Evolutionary conservation across 2,888 invertebrate genomes (phyloP), one percentile per base, ranked within the genome.

Genomic region (Rhagonycha lutea): DNA sequence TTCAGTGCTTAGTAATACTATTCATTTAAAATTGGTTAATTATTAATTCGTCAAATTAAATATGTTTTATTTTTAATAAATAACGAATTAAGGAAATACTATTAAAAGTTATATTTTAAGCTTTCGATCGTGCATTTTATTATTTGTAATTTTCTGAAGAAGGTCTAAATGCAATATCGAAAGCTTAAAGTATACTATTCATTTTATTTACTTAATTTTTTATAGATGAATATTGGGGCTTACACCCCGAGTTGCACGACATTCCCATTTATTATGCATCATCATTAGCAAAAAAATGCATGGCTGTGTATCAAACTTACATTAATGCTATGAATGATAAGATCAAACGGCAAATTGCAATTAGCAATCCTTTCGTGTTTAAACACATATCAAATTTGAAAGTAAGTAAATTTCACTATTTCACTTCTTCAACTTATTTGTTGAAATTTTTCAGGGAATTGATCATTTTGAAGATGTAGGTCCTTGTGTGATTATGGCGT

Each of bases 391-490:
- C 96, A 1, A 97, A 97, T 87, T 88, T 97, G 4, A 97, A 97
- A 91, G 93, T 92, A 83, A 60, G n/a, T 65, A 14, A 61, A 47
- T n/a, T 32, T 12, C n/a, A 12, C 2, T n/a, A 1, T 47, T 47
- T 1, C 7, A 5, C 68, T 60, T 67, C 24, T 24, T 32, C 47
- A 18, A 62, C 72, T 69, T 24, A 9, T 11, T 63, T 14, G 18
- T 24, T n/a, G 10, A 61, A 32, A 12, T 69, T 73, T 78, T 85
- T 3, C 87, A 96, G 94, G 97, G 98, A 63, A 98, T 99, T 84
- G 99, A 99, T 86, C 98, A 99, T 88, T 99, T 99, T 89, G 99
- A 99, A 83, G 99, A 99, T 88, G 96, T 98, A 73, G 99, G 99
- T 0, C 99, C 99, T 0, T 99, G 99, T 85, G 99, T 99, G n/a